These are phyloP conservation scores for Hypanus sabinus DNA, from an alignment of 2,113 vertebrate species.

Conservation along the genomic window DNA sequence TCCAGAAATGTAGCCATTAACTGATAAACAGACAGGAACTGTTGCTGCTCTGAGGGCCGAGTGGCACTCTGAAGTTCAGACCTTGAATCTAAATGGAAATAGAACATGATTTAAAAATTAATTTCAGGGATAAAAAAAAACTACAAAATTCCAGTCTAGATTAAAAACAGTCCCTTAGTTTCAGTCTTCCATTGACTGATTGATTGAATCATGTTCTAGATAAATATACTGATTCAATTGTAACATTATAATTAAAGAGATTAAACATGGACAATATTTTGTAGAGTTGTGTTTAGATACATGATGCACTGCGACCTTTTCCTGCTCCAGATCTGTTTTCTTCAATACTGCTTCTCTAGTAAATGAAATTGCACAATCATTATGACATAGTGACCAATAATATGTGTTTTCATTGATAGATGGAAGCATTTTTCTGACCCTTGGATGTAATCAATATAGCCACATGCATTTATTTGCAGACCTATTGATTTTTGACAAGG, in stretches of 20 bases:
- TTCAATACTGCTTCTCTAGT: constrained; percentile 11
- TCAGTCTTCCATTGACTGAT: not conserved
- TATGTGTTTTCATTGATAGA: not conserved
- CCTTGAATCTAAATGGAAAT: not conserved
- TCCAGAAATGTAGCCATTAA: not conserved
- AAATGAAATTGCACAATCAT: not conserved
- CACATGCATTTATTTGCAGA: not conserved
- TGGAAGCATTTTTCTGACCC: not conserved
- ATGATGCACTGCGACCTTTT: not conserved
- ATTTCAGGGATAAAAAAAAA: not conserved
- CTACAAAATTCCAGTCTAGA: not conserved
- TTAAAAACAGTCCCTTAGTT: not conserved
- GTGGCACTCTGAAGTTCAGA: not conserved
- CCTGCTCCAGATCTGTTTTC: not conserved
- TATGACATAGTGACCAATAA: constrained; percentile 5
- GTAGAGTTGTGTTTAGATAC: not conserved
- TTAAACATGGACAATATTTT: not conserved
- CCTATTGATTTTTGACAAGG: constrained; percentile 8
- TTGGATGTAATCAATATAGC: constrained; percentile 12
- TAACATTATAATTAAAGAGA: not conserved
- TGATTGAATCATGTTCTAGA: not conserved
- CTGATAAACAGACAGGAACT: not conserved
- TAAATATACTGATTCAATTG: not conserved
- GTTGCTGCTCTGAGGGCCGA: not conserved
- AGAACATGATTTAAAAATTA: not conserved